Percentiles rank a stretch among this genome's conserved stretches.
Conservation (phyloP, 2,888 invertebrate genomes). For the Campoplex capitator region DNA sequence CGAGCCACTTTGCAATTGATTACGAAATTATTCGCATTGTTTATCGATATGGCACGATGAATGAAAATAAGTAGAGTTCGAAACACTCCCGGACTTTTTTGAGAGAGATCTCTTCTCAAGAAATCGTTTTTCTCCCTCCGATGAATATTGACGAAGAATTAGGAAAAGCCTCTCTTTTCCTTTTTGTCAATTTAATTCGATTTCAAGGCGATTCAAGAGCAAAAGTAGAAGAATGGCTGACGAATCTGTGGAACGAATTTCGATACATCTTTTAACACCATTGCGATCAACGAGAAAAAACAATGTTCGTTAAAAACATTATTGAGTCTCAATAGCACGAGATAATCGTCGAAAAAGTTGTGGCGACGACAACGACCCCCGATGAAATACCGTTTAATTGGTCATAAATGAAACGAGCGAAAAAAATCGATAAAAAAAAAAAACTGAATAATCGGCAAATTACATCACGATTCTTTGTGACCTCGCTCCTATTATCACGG, state of each 20-base stretch:
- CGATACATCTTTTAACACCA: neutral
- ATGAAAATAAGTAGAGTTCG: too few species aligned
- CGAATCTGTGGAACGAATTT: neutral
- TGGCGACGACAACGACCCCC: neutral
- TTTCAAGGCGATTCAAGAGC: too few species aligned
- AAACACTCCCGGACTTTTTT: too few species aligned
- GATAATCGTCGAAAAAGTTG: neutral
- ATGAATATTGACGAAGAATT: too few species aligned
- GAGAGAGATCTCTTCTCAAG: too few species aligned
- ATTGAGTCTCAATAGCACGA: neutral
- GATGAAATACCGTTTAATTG: conserved; percentile 3
- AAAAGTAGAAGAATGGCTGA: too few species aligned
- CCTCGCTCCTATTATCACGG: neutral
- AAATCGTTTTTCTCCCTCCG: too few species aligned
- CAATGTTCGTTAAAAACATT: conserved; percentile 1
- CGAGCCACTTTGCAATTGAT: too few species aligned
- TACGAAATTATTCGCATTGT: too few species aligned
- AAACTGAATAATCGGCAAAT: neutral
- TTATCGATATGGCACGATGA: too few species aligned
- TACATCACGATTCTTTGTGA: neutral
- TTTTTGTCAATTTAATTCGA: too few species aligned
- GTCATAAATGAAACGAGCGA: neutral
- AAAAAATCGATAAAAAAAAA: neutral
- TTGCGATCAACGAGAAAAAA: neutral
- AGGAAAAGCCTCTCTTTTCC: too few species aligned